Evolutionary conservation across 2,113 vertebrate species (phyloP), one percentile per base, ranked within the genome.

Genomic region (Tragelaphus buxtoni): DNA sequence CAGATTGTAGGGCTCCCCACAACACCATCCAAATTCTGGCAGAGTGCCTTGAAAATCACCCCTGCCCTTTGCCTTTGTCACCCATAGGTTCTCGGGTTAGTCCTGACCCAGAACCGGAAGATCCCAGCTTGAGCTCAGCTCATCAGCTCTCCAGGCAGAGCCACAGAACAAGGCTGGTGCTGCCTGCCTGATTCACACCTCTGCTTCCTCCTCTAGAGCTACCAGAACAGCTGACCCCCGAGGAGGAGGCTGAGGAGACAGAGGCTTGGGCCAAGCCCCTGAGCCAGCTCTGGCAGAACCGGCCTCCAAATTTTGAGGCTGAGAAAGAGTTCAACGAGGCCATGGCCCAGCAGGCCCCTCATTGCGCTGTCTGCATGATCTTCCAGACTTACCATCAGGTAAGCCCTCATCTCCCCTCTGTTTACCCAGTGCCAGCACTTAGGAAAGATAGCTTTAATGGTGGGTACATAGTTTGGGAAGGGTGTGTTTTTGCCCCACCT

Each of bases 231-330:
- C 76, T 98, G 28, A 97, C 98, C 94, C 97, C 97, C 83, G 99
- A 99, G 95, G 99, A 99, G 91, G 99, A 99, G 13, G 98, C 99
- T 93, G 99, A 99, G 93, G 99, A 99, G 97, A 99, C 98, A 1
- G 99, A 99, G 97, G 98, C 99, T 2, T 99, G 99, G 99, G 99
- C 99, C 58, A 99, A 99, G 94, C 99, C 99, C 0, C 98, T 99
- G 9, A 98, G 98, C 58, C 99, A 99, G 18, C 98, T 99, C 35
- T 99, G 99, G 99, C 99, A 99, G 98, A 99, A 99, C 97, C 98
- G 99, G 24, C 99, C 99, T 0, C 99, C 98, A 0, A 99, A 99
- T 97, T 99, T 99, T 55, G 98, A 99, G 97, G 99, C 99, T 0
- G 99, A 99, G 97, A 99, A 98, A 90, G 99, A 99, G 47, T 99